A percentile compares a stretch with the other conserved stretches of the same genome.
Conservation (phyloP, 1,140 invertebrate genomes). For the Magallana ariakensis region DNA sequence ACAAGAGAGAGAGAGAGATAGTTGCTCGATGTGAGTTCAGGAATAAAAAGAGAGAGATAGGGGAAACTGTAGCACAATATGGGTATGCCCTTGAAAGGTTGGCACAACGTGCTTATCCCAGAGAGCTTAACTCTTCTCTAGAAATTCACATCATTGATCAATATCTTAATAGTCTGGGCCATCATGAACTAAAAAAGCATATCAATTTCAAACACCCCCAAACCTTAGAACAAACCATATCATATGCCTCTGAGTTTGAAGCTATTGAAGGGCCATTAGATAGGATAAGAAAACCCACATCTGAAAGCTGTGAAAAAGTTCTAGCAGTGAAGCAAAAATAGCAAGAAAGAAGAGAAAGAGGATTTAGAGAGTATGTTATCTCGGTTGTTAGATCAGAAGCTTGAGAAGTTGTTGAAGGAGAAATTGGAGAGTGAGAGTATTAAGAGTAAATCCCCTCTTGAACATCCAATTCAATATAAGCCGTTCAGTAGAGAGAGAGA, state of each 20-base stretch:
- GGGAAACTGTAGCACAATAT: constrained; percentile 48
- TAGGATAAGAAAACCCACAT: not conserved
- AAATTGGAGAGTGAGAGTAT: not conserved
- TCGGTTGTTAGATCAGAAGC: not conserved
- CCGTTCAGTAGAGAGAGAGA: not conserved
- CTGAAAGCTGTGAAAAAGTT: not conserved
- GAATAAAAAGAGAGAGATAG: constrained; percentile 32
- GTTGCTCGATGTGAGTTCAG: constrained; percentile 51
- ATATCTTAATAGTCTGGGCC: not conserved
- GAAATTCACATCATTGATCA: not conserved
- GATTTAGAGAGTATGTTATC: not conserved
- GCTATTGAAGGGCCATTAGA: not conserved
- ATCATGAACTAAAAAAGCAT: not conserved
- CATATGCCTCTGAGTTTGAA: constrained; percentile 15
- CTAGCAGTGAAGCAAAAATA: not conserved
- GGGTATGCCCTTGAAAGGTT: constrained; percentile 35
- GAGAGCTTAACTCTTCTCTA: not conserved
- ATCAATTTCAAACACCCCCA: not conserved
- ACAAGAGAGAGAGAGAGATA: constrained; percentile 41
- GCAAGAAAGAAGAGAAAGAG: not conserved
- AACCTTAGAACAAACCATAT: not conserved
- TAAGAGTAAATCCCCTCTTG: not conserved
- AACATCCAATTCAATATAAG: not conserved
- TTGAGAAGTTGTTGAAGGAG: not conserved
- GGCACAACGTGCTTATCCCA: constrained; percentile 21